Evolutionary conservation across 2,888 invertebrate genomes (phyloP), one percentile per base, ranked within the genome.

Genomic region (Imbricaverruca yamaguchii): DNA sequence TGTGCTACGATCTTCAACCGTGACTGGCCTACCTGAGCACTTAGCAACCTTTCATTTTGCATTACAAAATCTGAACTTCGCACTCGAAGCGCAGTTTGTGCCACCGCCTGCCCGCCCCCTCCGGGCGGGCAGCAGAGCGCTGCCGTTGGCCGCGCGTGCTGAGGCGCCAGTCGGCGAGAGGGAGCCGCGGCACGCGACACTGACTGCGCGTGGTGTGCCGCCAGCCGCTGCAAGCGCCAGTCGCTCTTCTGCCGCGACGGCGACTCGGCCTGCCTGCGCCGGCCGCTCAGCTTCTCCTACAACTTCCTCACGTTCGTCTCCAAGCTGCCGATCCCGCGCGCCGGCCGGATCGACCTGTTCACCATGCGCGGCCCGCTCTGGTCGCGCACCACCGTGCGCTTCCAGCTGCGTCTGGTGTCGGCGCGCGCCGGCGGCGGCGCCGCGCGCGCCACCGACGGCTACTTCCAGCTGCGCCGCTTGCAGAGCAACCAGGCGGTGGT

Each of bases 281-380:
- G 91, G 85, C 96, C 98, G 0, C 91, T 94, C 79, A 93, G 94
- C 81, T 94, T 94, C 86, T 95, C 95, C 61, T 96, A 93, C 89
- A 96, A 97, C 88, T 98, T 95, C 87, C 93, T 98, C 85, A 94
- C 96, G 0, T 92, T 98, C 85, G 94, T 95, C 0, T 93, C 96
- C 55, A 93, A 94, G 86, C 89, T 94, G 81, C 92, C 92, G 81
- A 90, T 95, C 67, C 92, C 93, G 9, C 85, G 89, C 1, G 85
- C 88, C 83, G 91, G 91, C 3, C 89, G 90, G 74, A 89, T 93
- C 65, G 93, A 94, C 81, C 89, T 98, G 13, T 97, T 98, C 88
- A 94, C 94, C 13, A 93, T 98, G 91, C 90, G 93, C 56, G 96
- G 96, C 0, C 94, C 94, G 0, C 88, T 90, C 65, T 92, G 92